Percentiles rank a stretch among this genome's conserved stretches.
Conservation (phyloP, 2,888 invertebrate genomes). For the Nudaria mundana region DNA sequence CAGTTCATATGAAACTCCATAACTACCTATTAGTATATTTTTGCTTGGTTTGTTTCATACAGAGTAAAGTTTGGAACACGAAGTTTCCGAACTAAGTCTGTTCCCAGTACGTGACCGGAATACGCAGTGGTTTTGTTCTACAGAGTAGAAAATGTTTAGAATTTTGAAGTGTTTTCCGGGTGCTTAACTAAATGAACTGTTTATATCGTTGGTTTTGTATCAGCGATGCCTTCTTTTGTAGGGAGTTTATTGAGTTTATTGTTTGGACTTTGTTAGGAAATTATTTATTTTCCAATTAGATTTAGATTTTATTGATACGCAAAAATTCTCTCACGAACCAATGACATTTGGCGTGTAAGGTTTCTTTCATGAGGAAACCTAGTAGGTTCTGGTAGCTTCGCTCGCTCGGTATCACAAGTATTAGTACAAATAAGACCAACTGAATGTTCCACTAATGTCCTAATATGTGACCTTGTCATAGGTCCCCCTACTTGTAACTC, state of each 20-base stretch:
- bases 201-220: constrained; percentile 24
- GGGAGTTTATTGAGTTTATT: neutral
- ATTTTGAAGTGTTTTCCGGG: constrained; percentile 18
- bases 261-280: neutral
- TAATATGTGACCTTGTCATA: constrained; percentile 1
- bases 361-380: no score
- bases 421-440: neutral
- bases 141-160: constrained; percentile 11
- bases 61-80: constrained; percentile 11
- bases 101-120: constrained; percentile 28
- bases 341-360: no score
- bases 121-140: constrained; percentile 13
- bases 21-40: no score
- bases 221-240: neutral
- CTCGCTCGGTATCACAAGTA: neutral
- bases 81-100: constrained; percentile 17
- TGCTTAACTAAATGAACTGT: constrained; percentile 31
- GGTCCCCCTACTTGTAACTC: constrained; percentile 1
- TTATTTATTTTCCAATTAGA: no score
- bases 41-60: constrained; percentile 20
- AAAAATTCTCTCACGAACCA: no score
- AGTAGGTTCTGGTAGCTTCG: neutral
- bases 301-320: no score
- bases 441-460: neutral
- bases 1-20: no score